Percentiles rank a stretch among this genome's conserved stretches.
These are phyloP conservation scores for Smithornis capensis DNA, from an alignment of 2,113 vertebrate genomes.

Conservation along the genomic window DNA sequence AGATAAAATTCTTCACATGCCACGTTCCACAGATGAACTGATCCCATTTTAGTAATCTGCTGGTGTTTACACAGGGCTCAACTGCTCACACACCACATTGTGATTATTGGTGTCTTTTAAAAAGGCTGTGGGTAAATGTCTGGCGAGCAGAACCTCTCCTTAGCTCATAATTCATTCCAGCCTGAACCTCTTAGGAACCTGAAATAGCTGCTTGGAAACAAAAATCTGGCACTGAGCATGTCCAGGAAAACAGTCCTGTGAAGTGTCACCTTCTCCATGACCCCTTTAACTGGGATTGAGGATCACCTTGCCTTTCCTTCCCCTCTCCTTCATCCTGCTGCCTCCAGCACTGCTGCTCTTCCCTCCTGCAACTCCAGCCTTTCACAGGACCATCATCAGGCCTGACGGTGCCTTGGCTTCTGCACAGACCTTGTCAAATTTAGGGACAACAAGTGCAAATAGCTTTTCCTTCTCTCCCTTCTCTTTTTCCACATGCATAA, in stretches of 20 bases:
- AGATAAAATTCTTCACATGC: neutral
- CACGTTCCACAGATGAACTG: neutral
- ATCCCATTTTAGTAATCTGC: neutral
- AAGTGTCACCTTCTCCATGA: neutral
- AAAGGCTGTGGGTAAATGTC: constrained; percentile 9
- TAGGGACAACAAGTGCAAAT: neutral
- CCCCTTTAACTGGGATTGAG: neutral
- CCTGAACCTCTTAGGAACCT: neutral
- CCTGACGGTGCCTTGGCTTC: neutral
- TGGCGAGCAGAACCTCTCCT: constrained; percentile 7
- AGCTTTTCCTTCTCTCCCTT: neutral
- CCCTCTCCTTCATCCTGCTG: neutral
- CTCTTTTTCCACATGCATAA: neutral
- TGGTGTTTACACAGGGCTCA: constrained; percentile 25
- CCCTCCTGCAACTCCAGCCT: neutral
- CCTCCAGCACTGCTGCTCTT: neutral
- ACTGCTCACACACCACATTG: neutral
- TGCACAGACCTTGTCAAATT: neutral
- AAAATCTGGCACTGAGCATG: neutral
- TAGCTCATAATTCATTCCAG: neutral
- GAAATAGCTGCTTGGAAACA: neutral
- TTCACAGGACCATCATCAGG: neutral
- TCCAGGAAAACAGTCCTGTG: neutral
- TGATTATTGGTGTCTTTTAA: constrained; percentile 11
- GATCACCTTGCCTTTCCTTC: neutral